Conservation (phyloP, 2,797 vertebrate species). For the Oryzias sinensis region DNA sequence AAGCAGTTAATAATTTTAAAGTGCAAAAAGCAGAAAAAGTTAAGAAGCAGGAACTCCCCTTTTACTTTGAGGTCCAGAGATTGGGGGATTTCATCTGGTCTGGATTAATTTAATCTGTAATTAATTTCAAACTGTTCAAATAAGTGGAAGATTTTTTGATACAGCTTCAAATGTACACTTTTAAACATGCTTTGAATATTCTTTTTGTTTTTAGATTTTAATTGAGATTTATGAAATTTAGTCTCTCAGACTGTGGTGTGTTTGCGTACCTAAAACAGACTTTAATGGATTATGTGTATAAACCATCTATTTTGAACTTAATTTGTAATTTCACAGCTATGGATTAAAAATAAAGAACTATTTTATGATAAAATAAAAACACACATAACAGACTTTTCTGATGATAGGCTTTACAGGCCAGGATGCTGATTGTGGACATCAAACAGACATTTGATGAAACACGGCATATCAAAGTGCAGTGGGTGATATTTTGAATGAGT, state of each 20-base stretch:
- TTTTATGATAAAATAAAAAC: slow-evolving; percentile 21
- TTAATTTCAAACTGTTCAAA: slow-evolving; percentile 55
- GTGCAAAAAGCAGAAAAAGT: slow-evolving; percentile 39
- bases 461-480: slow-evolving; percentile 14
- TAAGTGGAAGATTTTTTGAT: slow-evolving; percentile 28
- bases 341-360: slow-evolving; percentile 37
- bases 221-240: background rate
- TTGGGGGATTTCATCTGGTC: slow-evolving; percentile 65
- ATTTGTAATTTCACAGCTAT: slow-evolving; percentile 44
- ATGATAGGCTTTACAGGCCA: slow-evolving; percentile 16
- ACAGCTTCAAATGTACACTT: slow-evolving; percentile 14
- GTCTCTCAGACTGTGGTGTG: background rate
- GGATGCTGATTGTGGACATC: slow-evolving; percentile 34
- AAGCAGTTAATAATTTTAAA: slow-evolving; percentile 63
- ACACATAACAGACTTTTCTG: slow-evolving; percentile 11
- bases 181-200: slow-evolving; percentile 1
- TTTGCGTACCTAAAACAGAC: slow-evolving; percentile 8
- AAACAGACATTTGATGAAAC: slow-evolving; percentile 22
- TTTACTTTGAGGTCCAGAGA: slow-evolving; percentile 34
- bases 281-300: too few relatives aligned
- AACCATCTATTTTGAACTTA: slow-evolving; percentile 3
- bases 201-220: background rate
- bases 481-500: background rate
- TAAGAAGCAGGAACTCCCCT: slow-evolving; percentile 36
- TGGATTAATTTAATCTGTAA: slow-evolving; percentile 65